These are phyloP conservation scores for Aphelinus certus DNA, from an alignment of 1,140 invertebrate genomes.

Conservation along the genomic window DNA sequence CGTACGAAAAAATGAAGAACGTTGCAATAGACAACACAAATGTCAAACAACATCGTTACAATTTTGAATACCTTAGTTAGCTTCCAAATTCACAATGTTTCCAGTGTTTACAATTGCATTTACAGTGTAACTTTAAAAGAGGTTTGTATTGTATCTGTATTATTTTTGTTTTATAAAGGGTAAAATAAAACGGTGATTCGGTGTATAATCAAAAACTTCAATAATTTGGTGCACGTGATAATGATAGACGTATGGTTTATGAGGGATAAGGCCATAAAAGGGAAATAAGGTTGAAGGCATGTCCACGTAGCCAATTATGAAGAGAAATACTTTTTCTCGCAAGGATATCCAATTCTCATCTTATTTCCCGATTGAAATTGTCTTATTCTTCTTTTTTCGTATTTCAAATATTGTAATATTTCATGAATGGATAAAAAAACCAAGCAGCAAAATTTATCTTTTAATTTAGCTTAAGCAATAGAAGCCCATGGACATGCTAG, in stretches of 20 bases:
- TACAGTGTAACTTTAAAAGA: conserved; percentile 3
- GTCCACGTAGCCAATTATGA: conserved; percentile 16
- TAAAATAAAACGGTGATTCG: conserved; percentile 22
- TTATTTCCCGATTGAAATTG: neutral
- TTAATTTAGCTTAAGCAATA: neutral
- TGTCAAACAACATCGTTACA: conserved; percentile 22
- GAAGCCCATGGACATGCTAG: conserved; percentile 31
- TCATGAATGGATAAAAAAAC: neutral
- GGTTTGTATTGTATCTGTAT: conserved; percentile 26
- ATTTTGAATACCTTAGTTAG: conserved; percentile 9
- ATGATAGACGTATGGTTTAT: conserved; percentile 33
- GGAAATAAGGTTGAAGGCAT: conserved; percentile 9
- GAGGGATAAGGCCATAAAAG: conserved; percentile 13
- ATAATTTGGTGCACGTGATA: conserved; percentile 33
- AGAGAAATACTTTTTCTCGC: neutral
- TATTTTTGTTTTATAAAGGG: conserved; percentile 29
- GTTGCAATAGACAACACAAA: conserved; percentile 11
- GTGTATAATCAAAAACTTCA: conserved; percentile 29
- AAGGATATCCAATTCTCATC: neutral
- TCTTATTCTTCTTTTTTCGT: neutral
- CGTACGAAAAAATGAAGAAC: neutral
- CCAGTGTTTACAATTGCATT: neutral
- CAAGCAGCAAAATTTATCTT: conserved; percentile 1
- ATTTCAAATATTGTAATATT: neutral
- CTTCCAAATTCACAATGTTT: conserved; percentile 15